Conservation (phyloP, 2,113 vertebrate genomes). For the Macroglossus sobrinus region DNA sequence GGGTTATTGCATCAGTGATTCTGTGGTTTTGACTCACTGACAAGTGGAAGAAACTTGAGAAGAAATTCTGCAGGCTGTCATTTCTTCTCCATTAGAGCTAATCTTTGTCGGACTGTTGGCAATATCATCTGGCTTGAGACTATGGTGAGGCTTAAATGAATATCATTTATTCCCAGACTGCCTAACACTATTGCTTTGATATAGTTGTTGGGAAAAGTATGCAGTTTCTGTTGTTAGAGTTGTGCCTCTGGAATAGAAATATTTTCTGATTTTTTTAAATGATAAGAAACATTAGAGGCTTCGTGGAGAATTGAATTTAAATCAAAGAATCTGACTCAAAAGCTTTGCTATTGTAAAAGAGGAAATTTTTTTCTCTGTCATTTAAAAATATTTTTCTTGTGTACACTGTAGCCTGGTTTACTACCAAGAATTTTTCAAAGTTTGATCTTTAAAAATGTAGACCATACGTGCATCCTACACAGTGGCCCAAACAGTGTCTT, state of each 20-base stretch:
- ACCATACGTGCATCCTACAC: neutral
- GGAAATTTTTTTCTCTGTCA: neutral
- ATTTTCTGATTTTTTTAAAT: slow-evolving; percentile 7
- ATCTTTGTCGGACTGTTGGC: slow-evolving; percentile 1
- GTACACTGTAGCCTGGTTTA: neutral
- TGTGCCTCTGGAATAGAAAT: neutral
- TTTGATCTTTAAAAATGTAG: neutral
- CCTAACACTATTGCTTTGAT: slow-evolving; percentile 21
- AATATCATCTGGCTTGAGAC: slow-evolving; percentile 51
- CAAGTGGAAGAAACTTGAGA: slow-evolving; percentile 66
- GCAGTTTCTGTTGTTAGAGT: neutral
- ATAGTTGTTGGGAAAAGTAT: neutral
- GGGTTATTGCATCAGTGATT: slow-evolving; percentile 15
- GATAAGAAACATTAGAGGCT: neutral
- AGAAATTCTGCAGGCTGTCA: slow-evolving; percentile 56
- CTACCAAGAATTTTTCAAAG: neutral
- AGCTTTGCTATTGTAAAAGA: neutral
- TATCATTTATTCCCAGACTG: slow-evolving; percentile 31
- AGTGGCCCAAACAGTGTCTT: neutral
- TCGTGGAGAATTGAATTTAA: neutral
- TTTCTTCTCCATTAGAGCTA: slow-evolving; percentile 59
- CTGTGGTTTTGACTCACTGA: slow-evolving; percentile 70
- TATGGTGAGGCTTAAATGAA: slow-evolving; percentile 27
- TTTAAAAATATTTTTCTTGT: neutral
- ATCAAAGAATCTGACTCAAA: slow-evolving; percentile 5